Evolutionary conservation across 2,113 vertebrate genomes (phyloP), one percentile per base, ranked within the genome.

Genomic region (Lophura nycthemera): DNA sequence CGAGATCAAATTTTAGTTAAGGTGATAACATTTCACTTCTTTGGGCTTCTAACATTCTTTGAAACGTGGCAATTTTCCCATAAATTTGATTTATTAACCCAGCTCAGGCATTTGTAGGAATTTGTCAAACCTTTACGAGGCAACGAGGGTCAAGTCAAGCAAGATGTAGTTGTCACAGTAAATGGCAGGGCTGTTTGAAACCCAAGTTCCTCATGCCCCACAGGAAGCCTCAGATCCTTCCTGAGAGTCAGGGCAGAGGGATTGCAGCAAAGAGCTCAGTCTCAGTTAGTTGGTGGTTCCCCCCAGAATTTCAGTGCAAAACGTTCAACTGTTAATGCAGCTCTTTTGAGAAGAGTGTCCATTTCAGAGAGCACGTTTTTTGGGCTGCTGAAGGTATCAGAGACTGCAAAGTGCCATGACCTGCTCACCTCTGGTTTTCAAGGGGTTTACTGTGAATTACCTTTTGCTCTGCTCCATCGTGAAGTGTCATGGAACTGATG

Each of bases 11-110:
- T 90, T 96, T 95, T 95, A 91, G 88, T 92, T 81, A 86, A 86
- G 75, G 93, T 83, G 90, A 69, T 91, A 91, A 81, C 88, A 57
- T 88, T 95, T 95, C 91, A 92, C 83, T 88, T 91, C 88, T 92
- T 80, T 64, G n/a, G 83, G 65, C 47, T 86, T 80, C 82, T 81
- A 83, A 85, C 85, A 42, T 81, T 80, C 89, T 95, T 95, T 91
- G 93, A 91, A 92, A 96, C 69, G 82, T 73, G 64, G 6, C 74
- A 69, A 89, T 95, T 91, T 76, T 83, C 73, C 75, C 79, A 78
- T 90, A 86, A 86, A 92, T 69, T 65, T 93, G 88, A 93, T 97
- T 90, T 93, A 93, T 91, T 94, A 94, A 78, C 71, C 30, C 69
- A 90, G 65, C 57, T 96, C 73, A 86, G 60, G 60, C 89, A 83